Conservation (phyloP, 2,113 vertebrate species). For the Dasyornis broadbenti region DNA sequence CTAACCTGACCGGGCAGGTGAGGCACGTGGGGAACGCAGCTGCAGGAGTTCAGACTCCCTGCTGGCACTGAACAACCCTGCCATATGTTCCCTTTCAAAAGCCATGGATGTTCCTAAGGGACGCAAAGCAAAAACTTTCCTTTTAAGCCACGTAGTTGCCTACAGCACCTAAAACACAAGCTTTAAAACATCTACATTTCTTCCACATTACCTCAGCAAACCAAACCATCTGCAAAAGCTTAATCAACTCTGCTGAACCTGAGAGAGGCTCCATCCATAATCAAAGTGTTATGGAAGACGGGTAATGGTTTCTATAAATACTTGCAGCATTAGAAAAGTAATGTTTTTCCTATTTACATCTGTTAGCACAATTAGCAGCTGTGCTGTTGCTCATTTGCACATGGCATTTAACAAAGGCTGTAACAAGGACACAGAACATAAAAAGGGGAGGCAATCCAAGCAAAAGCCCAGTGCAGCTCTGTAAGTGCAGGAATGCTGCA, state of each 20-base stretch:
- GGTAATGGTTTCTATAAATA: constrained; percentile 33
- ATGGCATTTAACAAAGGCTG: neutral
- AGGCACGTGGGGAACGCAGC: neutral
- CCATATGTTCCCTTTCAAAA: neutral
- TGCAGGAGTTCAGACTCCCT: neutral
- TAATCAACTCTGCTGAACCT: neutral
- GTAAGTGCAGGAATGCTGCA: neutral
- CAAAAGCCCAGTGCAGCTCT: neutral
- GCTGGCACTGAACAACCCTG: neutral
- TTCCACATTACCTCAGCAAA: neutral
- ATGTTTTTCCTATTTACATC: constrained; percentile 5
- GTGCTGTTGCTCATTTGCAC: constrained; percentile 3
- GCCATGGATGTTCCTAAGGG: neutral
- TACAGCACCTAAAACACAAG: neutral
- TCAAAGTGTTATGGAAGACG: neutral
- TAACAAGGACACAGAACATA: neutral
- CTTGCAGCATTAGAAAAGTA: neutral
- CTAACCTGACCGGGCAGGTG: neutral
- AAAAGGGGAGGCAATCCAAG: neutral
- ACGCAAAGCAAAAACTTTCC: neutral
- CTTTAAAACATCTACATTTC: neutral
- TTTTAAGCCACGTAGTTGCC: neutral
- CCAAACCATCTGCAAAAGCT: constrained; percentile 28
- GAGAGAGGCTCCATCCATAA: neutral
- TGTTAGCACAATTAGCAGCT: constrained; percentile 22